These are phyloP conservation scores for Semaprochilodus insignis DNA, from an alignment of 2,797 vertebrate genomes.

Conservation along the genomic window DNA sequence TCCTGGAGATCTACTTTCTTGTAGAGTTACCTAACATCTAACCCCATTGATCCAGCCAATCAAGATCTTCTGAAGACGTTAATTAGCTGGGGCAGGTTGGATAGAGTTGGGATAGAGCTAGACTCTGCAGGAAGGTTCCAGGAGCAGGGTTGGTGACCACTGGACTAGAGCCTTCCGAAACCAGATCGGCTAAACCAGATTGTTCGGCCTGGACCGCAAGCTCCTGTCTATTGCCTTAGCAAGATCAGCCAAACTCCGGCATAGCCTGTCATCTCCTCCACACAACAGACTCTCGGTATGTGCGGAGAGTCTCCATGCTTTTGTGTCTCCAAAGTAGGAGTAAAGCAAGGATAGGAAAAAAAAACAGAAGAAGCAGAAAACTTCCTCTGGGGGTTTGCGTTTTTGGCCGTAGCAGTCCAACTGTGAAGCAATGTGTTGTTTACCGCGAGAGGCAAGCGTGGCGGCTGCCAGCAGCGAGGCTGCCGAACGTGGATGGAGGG, in stretches of 20 bases:
- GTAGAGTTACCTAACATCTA: no score
- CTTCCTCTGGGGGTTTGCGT: constrained; percentile 72
- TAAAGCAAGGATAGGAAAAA: constrained; percentile 71
- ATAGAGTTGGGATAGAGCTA: background rate
- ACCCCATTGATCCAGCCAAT: background rate
- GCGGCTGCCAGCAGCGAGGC: constrained; percentile 78
- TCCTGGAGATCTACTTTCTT: background rate
- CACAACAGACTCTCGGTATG: constrained; percentile 55
- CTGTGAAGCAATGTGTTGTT: constrained; percentile 89
- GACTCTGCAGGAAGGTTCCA: background rate
- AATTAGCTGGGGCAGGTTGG: background rate
- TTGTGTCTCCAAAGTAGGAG: constrained; percentile 50
- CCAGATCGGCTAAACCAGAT: constrained; percentile 56
- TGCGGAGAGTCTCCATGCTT: constrained; percentile 50
- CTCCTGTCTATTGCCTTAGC: constrained; percentile 54
- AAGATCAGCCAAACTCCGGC: constrained; percentile 57
- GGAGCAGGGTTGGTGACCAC: constrained; percentile 6
- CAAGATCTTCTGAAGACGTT: background rate
- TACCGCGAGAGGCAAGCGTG: constrained; percentile 73
- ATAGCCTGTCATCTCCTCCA: constrained; percentile 49
- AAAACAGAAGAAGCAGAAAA: constrained; percentile 70
- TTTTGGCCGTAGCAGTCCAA: constrained; percentile 79
- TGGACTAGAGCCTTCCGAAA: constrained; percentile 49
- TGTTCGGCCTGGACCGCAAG: constrained; percentile 55
- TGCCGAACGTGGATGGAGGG: constrained; percentile 76